phyloP scores from a whole-genome alignment of 2,888 invertebrate species.

The Scelioninae gen. 2 region DNA sequence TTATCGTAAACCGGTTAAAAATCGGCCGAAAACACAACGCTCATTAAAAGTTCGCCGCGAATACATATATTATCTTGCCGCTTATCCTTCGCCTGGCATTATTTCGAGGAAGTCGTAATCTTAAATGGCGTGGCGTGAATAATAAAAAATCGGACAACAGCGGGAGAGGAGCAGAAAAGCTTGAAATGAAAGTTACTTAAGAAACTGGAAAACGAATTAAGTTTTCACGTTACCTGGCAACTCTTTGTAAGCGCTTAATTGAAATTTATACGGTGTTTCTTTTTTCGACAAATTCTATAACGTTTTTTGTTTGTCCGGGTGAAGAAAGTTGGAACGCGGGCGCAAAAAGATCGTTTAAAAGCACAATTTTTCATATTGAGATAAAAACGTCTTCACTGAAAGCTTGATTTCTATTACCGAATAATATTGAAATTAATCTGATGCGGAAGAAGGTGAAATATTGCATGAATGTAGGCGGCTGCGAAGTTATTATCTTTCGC shows the following conservation, averaged over 20 bases:
- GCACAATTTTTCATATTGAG: too few species aligned
- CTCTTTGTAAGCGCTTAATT: constrained; percentile 27
- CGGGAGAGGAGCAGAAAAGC: background rate
- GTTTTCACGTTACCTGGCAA: constrained; percentile 7
- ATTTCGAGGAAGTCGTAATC: constrained; percentile 25
- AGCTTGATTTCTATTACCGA: too few species aligned
- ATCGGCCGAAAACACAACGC: constrained; percentile 11
- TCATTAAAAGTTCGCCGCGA: constrained; percentile 28
- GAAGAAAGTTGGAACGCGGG: too few species aligned
- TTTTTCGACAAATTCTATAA: constrained; percentile 2
- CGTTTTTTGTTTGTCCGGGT: background rate
- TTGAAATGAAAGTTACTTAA: constrained; percentile 21
- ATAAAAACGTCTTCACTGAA: too few species aligned
- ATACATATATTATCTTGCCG: constrained; percentile 7
- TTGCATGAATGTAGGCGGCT: too few species aligned
- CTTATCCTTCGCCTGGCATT: constrained; percentile 13
- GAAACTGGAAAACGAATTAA: constrained; percentile 24
- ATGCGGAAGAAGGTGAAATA: too few species aligned
- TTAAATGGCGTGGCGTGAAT: constrained; percentile 27
- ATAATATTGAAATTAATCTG: too few species aligned
- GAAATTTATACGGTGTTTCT: constrained; percentile 28
- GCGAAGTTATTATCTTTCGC: too few species aligned
- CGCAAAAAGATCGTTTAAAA: too few species aligned
- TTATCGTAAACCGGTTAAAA: constrained; percentile 23
- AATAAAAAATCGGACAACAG: constrained; percentile 24